These are phyloP conservation scores for Poicephalus meyeri DNA, from an alignment of 2,113 vertebrate species.

Conservation along the genomic window DNA sequence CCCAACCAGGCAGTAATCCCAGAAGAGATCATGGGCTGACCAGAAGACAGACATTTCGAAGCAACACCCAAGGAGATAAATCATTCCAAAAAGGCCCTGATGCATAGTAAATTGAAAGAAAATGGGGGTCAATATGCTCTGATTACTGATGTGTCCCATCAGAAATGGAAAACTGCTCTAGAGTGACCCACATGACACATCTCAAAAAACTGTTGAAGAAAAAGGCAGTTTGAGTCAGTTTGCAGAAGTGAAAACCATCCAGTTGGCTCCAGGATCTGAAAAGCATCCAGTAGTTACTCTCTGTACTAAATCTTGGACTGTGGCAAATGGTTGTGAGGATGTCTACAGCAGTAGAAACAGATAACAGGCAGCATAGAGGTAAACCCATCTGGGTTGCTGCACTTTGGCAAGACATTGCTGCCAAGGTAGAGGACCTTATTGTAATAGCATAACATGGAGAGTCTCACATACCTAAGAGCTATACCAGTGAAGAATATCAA, in stretches of 20 bases:
- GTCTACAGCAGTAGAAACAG: not conserved
- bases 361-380: not conserved
- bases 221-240: not conserved
- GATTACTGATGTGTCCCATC: not conserved
- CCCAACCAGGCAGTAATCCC: not conserved
- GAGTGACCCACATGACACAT: not conserved
- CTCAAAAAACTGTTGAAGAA: not conserved
- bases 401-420: not conserved
- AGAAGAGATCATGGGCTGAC: not conserved
- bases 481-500: not conserved
- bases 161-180: not conserved
- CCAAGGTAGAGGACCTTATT: not conserved
- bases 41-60: not conserved
- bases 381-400: not conserved
- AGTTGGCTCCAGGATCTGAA: not conserved
- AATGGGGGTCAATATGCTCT: not conserved
- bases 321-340: not conserved
- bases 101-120: not conserved
- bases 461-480: not conserved
- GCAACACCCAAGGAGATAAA: accelerated
- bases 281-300: not conserved
- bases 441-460: not conserved
- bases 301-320: not conserved
- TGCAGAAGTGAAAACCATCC: not conserved
- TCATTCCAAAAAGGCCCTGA: not conserved